Evolutionary conservation across 2,797 vertebrate species (phyloP), one percentile per base, ranked within the genome.

Genomic region (Oryzias dopingdopingensis): DNA sequence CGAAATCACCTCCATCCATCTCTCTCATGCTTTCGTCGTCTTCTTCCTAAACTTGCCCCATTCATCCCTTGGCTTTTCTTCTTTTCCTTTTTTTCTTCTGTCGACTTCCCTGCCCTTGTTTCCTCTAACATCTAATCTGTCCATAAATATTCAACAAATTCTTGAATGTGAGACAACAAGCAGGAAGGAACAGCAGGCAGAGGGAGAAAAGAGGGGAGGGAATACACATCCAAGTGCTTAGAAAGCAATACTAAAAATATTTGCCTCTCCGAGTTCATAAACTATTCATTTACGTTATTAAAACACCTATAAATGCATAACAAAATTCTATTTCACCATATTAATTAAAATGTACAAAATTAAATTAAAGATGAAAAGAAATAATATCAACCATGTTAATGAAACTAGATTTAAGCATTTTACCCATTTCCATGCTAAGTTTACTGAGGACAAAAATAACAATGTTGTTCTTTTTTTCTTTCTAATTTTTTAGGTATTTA

Each of bases 201-300:
- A 45, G 22, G 57, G 56, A 60, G 47, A 42, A 14, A 50, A 29
- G 16, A 43, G 61, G 50, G 37, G 44, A 37, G 32, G 32, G 10
- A 37, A 37, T 37, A 37, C 12, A 10, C 32, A 37, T 12, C 18
- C 37, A 62, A 69, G 61, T 68, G 69, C 65, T 65, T 62, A 37
- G 61, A 76, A 76, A 78, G 72, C 55, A 72, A 77, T 76, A 79
- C 73, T 42, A 67, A 80, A 73, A 74, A 59, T 67, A 65, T 79
- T 65, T 43, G 58, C 60, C 62, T 44, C 47, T 63, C 54, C 49
- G 67, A 67, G 58, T 77, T 77, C 67, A 79, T 70, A 42, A 73
- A 74, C 52, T 70, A 67, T 77, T 83, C 67, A 76, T n/a, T 14
- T 71, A 65, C 58, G 51, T 73, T 77, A 77, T 37, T 12, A 13